Base-by-base conservation (phyloP, 2,888 invertebrate species). In the Cephus spinipes region DNA sequence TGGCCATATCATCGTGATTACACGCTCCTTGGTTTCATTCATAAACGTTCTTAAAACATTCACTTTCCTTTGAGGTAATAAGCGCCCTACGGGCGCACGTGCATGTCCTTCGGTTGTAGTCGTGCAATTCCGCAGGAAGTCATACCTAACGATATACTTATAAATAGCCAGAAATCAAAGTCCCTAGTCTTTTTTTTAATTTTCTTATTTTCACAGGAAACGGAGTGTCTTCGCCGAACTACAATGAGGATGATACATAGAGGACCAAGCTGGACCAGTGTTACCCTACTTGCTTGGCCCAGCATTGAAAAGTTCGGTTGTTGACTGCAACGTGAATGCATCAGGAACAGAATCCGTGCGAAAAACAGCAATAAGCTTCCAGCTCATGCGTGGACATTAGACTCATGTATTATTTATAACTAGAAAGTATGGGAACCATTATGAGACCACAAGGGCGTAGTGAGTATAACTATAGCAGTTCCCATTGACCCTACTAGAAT, bases 11-110 rank as follows among this genome's bases (percentile, higher is more conserved):
- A 76, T 79, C 68, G 73, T 77, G 75, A 79, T 77, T 77, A 75
- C 77, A 77, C 77, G 77, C 73, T 76, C 12, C 40, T 76, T 77
- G 73, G 68, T 40, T 76, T 73, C 77, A 79, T 79, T 79, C 69
- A 75, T 73, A 69, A 75, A n/a, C 69, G 75, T 33, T 34, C 74
- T 74, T 74, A 74, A 74, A 33, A 74, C 74, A 12, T 34, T 74
- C 36, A 34, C 35, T 74, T 74, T 74, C 74, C 74, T 35, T 34
- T 33, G 33, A 30, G 12, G 74, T 74, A 74, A 35, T 74, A 33
- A 71, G 71, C 31, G 71, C 31, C 30, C 34, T 35, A 12, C 34
- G 74, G 34, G 33, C 74, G 33, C 74, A 74, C 74, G 74, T 74
- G 74, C 74, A n/a, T 35, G 74, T 74, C 31, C 71, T 31, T 33